phyloP scores from a whole-genome alignment of 92 coral and sea anemone genomes.

The Epizoanthus rinbou region DNA sequence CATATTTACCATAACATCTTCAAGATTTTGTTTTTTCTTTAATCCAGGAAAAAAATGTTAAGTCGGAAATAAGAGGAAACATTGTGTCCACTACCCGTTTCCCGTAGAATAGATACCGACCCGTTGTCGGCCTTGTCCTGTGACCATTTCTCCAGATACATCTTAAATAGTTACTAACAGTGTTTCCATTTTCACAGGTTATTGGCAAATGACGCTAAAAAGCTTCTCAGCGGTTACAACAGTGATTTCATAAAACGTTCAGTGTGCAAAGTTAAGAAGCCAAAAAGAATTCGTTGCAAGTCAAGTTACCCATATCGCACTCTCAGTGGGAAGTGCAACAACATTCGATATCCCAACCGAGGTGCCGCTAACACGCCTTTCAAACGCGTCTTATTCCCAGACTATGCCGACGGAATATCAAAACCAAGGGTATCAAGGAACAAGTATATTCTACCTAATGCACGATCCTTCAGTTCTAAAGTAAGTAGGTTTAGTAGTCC shows the following conservation, averaged over 20 bases:
- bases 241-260: not conserved
- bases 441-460: constrained; percentile 22
- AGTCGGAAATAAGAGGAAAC: too few relatives aligned
- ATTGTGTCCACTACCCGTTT: too few relatives aligned
- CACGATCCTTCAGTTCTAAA: constrained; percentile 26
- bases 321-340: constrained; percentile 47
- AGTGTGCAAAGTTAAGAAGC: not conserved
- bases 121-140: too few relatives aligned
- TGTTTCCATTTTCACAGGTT: not conserved
- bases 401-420: constrained; percentile 44
- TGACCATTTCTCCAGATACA: too few relatives aligned
- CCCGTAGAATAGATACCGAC: too few relatives aligned
- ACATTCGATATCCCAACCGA: not conserved
- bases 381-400: constrained; percentile 23
- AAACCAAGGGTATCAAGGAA: constrained; percentile 30
- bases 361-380: constrained; percentile 50
- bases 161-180: too few relatives aligned
- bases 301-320: not conserved
- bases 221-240: not conserved
- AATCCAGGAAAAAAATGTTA: too few relatives aligned
- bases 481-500: not conserved
- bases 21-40: too few relatives aligned
- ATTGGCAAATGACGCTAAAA: not conserved
- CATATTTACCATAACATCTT: too few relatives aligned
- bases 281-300: not conserved